These are phyloP conservation scores for Drosophila sp. DNA, from an alignment of 1,140 invertebrate genomes.

Conservation along the genomic window DNA sequence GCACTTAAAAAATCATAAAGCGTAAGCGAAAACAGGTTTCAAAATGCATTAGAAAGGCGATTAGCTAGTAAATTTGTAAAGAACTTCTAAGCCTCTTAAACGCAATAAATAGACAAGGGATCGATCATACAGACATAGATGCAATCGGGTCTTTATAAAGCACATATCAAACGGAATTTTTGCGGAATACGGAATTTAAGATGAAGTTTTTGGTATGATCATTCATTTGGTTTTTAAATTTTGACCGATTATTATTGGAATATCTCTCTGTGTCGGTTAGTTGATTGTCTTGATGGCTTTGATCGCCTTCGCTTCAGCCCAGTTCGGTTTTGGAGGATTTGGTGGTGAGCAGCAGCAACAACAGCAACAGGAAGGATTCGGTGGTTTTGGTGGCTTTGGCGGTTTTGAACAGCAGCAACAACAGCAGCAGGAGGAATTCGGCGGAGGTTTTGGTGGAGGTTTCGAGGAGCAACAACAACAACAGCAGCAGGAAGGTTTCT, in stretches of 20 bases:
- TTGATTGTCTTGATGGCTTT: background rate
- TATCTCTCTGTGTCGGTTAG: background rate
- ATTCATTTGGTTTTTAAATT: background rate
- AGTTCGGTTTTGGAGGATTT: background rate
- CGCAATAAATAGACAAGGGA: background rate
- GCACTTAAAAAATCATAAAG: background rate
- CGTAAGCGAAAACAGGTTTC: background rate
- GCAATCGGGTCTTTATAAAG: background rate
- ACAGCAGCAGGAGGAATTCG: background rate
- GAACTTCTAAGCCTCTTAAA: background rate
- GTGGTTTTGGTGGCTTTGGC: background rate
- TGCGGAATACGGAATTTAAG: background rate
- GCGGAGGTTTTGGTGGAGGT: conserved; percentile 3
- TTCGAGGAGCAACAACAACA: background rate
- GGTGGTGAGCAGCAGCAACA: background rate
- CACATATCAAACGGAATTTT: background rate
- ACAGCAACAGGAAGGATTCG: background rate
- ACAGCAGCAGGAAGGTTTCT: background rate
- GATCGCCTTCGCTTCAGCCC: background rate
- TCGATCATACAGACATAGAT: background rate
- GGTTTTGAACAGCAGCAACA: conserved; percentile 4
- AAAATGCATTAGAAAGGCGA: background rate
- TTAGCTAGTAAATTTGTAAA: background rate
- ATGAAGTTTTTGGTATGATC: conserved; percentile 1
- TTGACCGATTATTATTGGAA: background rate